Percentiles rank a stretch among this genome's conserved stretches.
Conservation (phyloP, 2,888 invertebrate genomes). For the Frankliniella fusca region DNA sequence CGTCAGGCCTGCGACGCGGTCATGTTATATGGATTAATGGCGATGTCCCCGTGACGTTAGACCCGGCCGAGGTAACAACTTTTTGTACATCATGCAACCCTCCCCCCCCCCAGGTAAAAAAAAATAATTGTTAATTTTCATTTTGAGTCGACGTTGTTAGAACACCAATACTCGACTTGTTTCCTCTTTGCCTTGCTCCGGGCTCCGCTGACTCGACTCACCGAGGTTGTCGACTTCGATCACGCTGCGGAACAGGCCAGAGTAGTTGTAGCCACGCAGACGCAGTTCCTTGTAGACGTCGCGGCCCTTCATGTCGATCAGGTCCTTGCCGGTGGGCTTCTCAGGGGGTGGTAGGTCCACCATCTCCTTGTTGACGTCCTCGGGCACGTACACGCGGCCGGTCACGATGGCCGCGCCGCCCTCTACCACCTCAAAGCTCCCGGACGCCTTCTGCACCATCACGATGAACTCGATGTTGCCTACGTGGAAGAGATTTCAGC, state of each 20-base stretch:
- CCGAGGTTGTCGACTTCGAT: conserved; percentile 53
- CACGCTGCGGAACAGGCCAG: conserved; percentile 59
- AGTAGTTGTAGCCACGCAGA: conserved; percentile 56
- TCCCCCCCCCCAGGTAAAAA: no score
- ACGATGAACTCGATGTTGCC: conserved; percentile 52
- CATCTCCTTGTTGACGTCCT: conserved; percentile 54
- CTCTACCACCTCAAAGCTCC: conserved; percentile 61
- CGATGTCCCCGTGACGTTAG: not conserved
- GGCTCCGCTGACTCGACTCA: conserved; percentile 42
- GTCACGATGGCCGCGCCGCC: conserved; percentile 65
- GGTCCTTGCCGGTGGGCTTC: conserved; percentile 46
- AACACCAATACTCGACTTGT: not conserved
- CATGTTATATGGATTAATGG: not conserved
- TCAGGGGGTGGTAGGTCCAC: conserved; percentile 50
- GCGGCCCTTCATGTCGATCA: conserved; percentile 52
- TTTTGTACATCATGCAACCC: not conserved
- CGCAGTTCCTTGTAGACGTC: conserved; percentile 50
- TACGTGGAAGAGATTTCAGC: conserved; percentile 31
- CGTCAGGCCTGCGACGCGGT: conserved; percentile 44
- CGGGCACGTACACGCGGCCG: conserved; percentile 60
- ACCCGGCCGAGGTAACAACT: not conserved
- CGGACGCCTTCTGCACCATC: conserved; percentile 58
- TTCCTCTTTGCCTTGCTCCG: not conserved
- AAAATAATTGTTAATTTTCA: not conserved
- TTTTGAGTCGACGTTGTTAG: no score